phyloP scores from a whole-genome alignment of 1,140 invertebrate species.

The Sycophaga agraensis region DNA sequence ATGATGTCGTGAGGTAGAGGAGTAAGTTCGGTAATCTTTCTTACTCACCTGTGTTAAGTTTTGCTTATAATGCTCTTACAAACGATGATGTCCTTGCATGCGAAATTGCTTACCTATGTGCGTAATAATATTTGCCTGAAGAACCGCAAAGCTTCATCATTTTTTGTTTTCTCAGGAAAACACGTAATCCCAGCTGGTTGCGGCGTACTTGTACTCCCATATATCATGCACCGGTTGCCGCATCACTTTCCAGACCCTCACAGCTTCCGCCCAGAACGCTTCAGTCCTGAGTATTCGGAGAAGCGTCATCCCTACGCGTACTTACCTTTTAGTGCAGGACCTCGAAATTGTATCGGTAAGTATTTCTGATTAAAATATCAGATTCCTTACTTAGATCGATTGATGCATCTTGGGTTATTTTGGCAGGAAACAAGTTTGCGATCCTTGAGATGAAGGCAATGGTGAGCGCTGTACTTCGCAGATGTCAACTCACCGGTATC shows the following conservation, averaged over 20 bases:
- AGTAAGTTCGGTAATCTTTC: too few relatives aligned
- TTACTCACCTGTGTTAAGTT: too few relatives aligned
- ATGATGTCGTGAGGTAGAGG: too few relatives aligned
- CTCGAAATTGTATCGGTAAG: conserved; percentile 69
- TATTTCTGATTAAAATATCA: too few relatives aligned
- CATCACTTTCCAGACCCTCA: conserved; percentile 71
- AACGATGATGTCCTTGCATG: too few relatives aligned
- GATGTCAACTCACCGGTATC: conserved; percentile 57
- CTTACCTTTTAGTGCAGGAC: conserved; percentile 72
- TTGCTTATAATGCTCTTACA: too few relatives aligned
- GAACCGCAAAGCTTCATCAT: background rate
- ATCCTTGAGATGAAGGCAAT: conserved; percentile 72
- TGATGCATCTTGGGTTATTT: background rate
- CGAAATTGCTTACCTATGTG: too few relatives aligned
- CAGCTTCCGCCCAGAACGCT: conserved; percentile 72
- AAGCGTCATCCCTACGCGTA: conserved; percentile 65
- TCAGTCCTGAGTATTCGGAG: conserved; percentile 60
- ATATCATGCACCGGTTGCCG: conserved; percentile 67
- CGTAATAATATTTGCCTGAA: too few relatives aligned
- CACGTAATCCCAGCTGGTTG: conserved; percentile 50
- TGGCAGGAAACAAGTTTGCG: conserved; percentile 69
- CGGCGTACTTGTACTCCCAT: conserved; percentile 56
- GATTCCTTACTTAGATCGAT: too few relatives aligned
- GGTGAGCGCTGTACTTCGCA: conserved; percentile 65
- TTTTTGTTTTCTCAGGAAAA: conserved; percentile 33